Evolutionary conservation across 2,113 vertebrate genomes (phyloP), one percentile per base, ranked within the genome.

Genomic region (Petrocephalus zakoni): DNA sequence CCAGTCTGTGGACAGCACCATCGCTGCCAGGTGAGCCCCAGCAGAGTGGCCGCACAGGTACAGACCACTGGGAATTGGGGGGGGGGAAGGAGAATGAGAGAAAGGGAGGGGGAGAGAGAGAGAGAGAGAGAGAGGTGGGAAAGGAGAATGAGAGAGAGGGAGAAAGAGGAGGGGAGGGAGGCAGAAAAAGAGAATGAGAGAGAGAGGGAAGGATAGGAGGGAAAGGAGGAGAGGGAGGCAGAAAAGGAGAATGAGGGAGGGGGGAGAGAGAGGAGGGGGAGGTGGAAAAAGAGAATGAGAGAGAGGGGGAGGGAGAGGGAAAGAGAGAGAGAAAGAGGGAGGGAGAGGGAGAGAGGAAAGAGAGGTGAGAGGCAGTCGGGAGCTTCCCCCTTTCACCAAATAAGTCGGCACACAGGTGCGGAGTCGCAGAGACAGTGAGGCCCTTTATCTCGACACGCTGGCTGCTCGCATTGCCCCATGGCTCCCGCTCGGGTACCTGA

Each of bases 41-140:
- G 98, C 97, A 0, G 98, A 99, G 92, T 99, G 98, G 72, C 98
- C 98, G 2, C 97, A 99, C 90, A 99, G 90, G 91, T 97, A 99
- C 87, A 99, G 68, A 0, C 96, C 97, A 34, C 98, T 99, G 92
- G 51, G 58, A 85, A 89, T 22, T 13, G 53, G 86, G 58, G 13
- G 0, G 37, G 2, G 46, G 9, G 0, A 6, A 53, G 11, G 3
- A 0, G 0, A 6, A 37, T 19, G 46, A 11, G 11, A 34, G 25
- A 29, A 11, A 42, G 2, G 52, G 9, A 0, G 9, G 51, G 15
- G 4, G 0, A 0, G 9, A 49, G 53, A 53, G 52, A 15, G 4
- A 0, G 47, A 49, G 8, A 6, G 8, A 49, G 47, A 49, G 8
- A 49, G 46, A 5, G 46, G 46, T 2, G 46, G 5, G 46, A 47